Evolutionary conservation across 2,797 vertebrate species (phyloP), one percentile per base, ranked within the genome.

Genomic region (Sebastes diploproa): DNA sequence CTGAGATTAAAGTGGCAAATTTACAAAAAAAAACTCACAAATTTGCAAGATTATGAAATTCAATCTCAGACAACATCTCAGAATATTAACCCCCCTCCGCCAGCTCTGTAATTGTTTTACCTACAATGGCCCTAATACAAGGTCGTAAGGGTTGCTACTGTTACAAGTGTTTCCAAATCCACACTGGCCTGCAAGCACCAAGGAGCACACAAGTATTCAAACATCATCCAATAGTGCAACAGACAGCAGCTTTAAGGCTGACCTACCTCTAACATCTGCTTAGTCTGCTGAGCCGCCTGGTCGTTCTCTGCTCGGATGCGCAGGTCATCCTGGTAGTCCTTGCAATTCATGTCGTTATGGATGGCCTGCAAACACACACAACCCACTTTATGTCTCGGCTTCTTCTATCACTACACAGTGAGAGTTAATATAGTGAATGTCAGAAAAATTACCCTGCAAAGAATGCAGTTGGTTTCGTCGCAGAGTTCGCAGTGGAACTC

Each of bases 251-350:
- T 50, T 56, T n/a, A 10, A 67, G 20, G 12, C 12, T 1, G 34
- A 75, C 86, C 18, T 59, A 97, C 97, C 90, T 95, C 94, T 2
- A 98, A 87, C 95, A 96, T 96, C 80, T 96, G 93, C 0, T 95
- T 95, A 0, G 97, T 97, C 84, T 96, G 94, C 84, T 93, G 94
- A 22, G 97, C 97, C 0, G 96, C 96, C 20, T 90, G 22, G 36
- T 98, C 96, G 0, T 97, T 97, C 85, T 95, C 92, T 0, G 97
- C 96, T 61, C 96, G 90, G 59, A 95, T 29, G 0, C 94, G 95
- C 71, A 95, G 93, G 89, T 98, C 97, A 0, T 98, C 97, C 85
- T 98, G 97, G 85, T 98, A 98, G 75, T 97, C 95, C 82, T 95
- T 96, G 84, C 97, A 98, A 75, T 97, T 96, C 96, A 97, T 97